A percentile compares a stretch with the other conserved stretches of the same genome.
phyloP scores from a whole-genome alignment of 2,797 vertebrate species.

The Alectoris magna region DNA sequence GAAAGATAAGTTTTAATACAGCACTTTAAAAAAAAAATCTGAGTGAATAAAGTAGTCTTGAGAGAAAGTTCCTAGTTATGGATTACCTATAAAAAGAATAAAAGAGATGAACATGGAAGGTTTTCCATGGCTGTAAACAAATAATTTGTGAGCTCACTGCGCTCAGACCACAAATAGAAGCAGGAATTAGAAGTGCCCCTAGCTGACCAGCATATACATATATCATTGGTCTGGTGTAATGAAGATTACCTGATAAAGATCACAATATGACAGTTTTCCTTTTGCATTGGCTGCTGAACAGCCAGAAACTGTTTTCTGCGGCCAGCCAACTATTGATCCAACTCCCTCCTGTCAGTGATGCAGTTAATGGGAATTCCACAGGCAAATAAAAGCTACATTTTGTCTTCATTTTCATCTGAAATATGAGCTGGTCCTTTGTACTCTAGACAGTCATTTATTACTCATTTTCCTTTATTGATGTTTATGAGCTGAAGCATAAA shows the following conservation, averaged over 20 bases:
- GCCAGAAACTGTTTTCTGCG: conserved; percentile 86
- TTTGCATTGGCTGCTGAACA: conserved; percentile 90
- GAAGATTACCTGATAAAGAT: conserved; percentile 98
- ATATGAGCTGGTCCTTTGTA: conserved; percentile 90
- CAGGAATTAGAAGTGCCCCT: conserved; percentile 83
- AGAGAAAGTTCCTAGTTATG: conserved; percentile 80
- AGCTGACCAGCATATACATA: conserved; percentile 86
- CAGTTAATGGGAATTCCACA: conserved; percentile 89
- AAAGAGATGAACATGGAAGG: conserved; percentile 80
- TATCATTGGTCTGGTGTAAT: conserved; percentile 92
- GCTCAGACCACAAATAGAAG: conserved; percentile 78
- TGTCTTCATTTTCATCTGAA: conserved; percentile 92
- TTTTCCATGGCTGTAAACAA: conserved; percentile 83
- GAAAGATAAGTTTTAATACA: conserved; percentile 62
- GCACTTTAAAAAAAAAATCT: conserved; percentile 60
- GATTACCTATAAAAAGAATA: conserved; percentile 85
- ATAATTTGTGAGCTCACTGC: conserved; percentile 82
- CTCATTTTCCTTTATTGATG: conserved; percentile 90
- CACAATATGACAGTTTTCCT: conserved; percentile 98
- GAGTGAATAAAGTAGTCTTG: conserved; percentile 71
- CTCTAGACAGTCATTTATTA: conserved; percentile 88
- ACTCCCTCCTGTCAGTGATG: conserved; percentile 83
- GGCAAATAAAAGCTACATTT: conserved; percentile 89
- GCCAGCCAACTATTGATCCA: conserved; percentile 84
- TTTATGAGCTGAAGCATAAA: conserved; percentile 89